Base-by-base conservation (phyloP, 1,140 invertebrate genomes). In the Muscidifurax raptorellus region DNA sequence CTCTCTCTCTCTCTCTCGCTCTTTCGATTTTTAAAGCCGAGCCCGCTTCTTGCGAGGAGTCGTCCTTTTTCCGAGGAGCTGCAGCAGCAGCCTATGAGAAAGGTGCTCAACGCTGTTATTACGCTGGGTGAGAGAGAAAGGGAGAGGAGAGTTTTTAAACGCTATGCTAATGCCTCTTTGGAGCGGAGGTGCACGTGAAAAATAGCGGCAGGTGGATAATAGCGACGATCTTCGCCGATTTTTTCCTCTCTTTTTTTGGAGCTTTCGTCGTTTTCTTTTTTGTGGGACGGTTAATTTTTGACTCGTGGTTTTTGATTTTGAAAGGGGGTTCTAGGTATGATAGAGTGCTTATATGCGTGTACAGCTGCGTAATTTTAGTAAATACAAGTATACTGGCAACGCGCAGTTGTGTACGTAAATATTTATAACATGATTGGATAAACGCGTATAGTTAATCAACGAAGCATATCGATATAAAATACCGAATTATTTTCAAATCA, bases 181-280 rank as follows among this genome's bases (percentile, higher is more conserved):
- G 25, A 7, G n/a, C 66, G 5, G 27, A 47, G n/a, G 36, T 71
- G 44, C 22, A 15, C 67, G 22, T 84, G 67, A 84, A 84, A 79
- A 84, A 74, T 84, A 84, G 66, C 76, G 66, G n/a, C 67, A 84
- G 67, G 67, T 79, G 67, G 47, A 79, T 78, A 64, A 84, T 80
- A 30, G 47, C 76, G 76, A 74, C 10, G n/a, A 77, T 74, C 22
- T 36, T 52, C 44, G 22, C 52, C 18, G 25, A 75, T 82, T 66
- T 82, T 40, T 40, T 40, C 0, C 10, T 76, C 47, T 66, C 13
- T 13, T 25, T 28, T n/a, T 47, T 10, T 59, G 4, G 47, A 52
- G 13, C 22, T 59, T 7, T 18, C 2, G 52, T 18, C n/a, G 52
- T 2, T 59, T 69, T 66, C 10, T 27, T 66, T 66, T 71, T 71